Conservation (phyloP, 2,797 vertebrate species). For the Iguana delicatissima region DNA sequence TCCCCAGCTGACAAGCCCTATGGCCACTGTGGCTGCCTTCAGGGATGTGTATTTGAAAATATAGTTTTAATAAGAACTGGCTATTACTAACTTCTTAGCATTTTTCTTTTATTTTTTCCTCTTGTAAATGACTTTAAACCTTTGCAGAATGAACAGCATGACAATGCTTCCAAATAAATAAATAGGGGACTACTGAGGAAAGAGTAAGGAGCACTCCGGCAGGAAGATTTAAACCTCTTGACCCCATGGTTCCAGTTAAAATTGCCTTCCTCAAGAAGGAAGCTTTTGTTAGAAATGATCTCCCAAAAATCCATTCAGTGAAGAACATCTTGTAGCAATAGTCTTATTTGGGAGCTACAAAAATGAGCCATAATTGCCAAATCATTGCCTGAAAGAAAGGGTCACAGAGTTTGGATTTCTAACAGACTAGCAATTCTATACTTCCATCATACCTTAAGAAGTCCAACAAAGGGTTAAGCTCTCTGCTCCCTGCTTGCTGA, state of each 20-base stretch:
- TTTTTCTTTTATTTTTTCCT: neutral
- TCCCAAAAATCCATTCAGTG: neutral
- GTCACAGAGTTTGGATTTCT: neutral
- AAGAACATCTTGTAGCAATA: neutral
- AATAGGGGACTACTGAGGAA: neutral
- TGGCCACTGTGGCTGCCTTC: neutral
- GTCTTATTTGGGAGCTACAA: neutral
- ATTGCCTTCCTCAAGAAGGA: neutral
- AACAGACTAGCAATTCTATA: neutral
- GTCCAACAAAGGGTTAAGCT: neutral
- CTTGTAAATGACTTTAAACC: neutral
- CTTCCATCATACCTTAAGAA: neutral
- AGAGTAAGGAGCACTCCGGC: neutral
- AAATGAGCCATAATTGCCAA: neutral
- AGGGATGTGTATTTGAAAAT: no score
- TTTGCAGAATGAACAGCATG: neutral
- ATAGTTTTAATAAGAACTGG: no score
- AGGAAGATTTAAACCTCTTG: neutral
- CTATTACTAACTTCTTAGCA: neutral
- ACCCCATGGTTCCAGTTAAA: neutral
- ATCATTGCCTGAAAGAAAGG: neutral
- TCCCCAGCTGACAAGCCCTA: no score
- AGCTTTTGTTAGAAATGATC: neutral
- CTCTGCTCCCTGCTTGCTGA: neutral
- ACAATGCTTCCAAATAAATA: neutral